Evolutionary conservation across 2,113 vertebrate species (phyloP).

Genomic region (Plecotus auritus): DNA sequence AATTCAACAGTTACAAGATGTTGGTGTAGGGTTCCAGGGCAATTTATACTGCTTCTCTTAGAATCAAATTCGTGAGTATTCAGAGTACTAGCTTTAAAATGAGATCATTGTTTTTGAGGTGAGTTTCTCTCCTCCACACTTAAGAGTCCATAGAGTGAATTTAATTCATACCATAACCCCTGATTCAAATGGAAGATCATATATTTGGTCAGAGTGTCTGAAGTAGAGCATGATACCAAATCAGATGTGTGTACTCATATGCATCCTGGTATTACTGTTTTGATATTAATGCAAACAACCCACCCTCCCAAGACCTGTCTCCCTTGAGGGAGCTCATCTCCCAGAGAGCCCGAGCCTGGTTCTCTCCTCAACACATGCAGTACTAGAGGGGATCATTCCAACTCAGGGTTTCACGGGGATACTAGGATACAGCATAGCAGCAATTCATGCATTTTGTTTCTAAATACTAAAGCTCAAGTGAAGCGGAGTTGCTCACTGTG

Average conservation of each 20-base stretch:
- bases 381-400: slow-evolving; percentile 49
- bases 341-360: slow-evolving; percentile 43
- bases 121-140: neutral
- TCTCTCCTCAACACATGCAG: slow-evolving; percentile 39
- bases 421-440: slow-evolving; percentile 61
- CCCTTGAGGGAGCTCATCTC: neutral
- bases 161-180: neutral
- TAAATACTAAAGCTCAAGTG: slow-evolving; percentile 42
- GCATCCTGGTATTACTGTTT: neutral
- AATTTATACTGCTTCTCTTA: neutral
- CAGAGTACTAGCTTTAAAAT: neutral
- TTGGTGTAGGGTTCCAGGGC: neutral
- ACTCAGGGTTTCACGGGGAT: slow-evolving; percentile 49
- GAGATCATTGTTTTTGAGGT: neutral
- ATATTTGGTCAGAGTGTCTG: neutral
- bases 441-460: slow-evolving; percentile 76
- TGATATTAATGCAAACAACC: neutral
- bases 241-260: neutral
- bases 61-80: neutral
- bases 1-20: neutral
- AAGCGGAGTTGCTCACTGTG: slow-evolving; percentile 77
- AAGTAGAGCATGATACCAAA: neutral
- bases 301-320: neutral
- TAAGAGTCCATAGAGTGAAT: neutral
- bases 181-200: neutral